Evolutionary conservation across 2,797 vertebrate genomes (phyloP).

Genomic region (Thunnus albacares): DNA sequence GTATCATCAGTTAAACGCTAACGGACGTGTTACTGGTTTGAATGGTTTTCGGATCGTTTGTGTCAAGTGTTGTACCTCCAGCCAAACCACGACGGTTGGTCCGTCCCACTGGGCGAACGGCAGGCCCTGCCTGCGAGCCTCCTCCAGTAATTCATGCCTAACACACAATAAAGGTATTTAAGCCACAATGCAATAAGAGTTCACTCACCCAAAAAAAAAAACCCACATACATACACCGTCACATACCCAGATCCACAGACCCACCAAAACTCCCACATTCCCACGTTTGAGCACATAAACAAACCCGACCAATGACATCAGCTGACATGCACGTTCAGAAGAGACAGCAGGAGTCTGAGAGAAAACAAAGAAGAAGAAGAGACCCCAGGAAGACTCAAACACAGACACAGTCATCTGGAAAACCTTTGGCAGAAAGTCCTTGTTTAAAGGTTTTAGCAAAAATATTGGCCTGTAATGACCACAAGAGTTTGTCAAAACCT

Average conservation of each 20-base stretch:
- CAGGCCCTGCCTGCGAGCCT: constrained; percentile 94
- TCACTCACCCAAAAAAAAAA: background rate
- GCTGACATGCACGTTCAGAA: constrained; percentile 63
- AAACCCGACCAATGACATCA: constrained; percentile 27
- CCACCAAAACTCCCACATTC: background rate
- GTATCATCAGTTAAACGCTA: background rate
- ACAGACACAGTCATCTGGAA: constrained; percentile 31
- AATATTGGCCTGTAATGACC: background rate
- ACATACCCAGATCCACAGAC: background rate
- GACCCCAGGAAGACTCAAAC: constrained; percentile 40
- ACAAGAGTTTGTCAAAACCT: background rate
- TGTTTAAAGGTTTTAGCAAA: background rate
- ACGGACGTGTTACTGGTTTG: background rate
- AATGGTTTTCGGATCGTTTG: background rate
- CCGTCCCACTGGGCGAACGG: constrained; percentile 99
- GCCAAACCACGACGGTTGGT: constrained; percentile 96
- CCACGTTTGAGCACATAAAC: constrained; percentile 15
- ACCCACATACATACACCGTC: background rate
- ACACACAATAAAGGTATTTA: constrained; percentile 36
- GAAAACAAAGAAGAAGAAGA: constrained; percentile 44
- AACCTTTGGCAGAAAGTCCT: background rate
- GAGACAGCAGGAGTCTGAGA: constrained; percentile 62
- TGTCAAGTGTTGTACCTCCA: constrained; percentile 89
- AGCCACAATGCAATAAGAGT: background rate
- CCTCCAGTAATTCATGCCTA: constrained; percentile 96